Percentiles rank a stretch among this genome's conserved stretches.
Evolutionary conservation across 2,888 invertebrate species (phyloP).

Genomic region (Nebria brevicollis): DNA sequence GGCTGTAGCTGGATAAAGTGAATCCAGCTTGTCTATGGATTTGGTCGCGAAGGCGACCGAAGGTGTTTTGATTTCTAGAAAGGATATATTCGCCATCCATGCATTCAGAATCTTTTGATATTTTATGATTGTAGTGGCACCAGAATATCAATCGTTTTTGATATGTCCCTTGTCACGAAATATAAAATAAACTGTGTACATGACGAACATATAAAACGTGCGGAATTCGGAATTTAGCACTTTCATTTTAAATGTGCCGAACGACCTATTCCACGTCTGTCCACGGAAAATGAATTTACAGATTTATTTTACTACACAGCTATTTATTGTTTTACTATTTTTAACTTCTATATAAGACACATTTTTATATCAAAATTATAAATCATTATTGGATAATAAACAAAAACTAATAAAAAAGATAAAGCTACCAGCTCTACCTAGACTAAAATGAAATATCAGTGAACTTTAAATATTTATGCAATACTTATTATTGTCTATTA

Average conservation of each 20-base stretch:
- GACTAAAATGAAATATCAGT: too few relatives aligned
- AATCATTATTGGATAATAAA: too few relatives aligned
- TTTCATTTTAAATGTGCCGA: neutral
- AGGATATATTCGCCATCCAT: neutral
- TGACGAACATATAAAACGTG: neutral
- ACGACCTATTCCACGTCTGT: neutral
- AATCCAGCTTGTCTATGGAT: neutral
- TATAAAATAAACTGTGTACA: neutral
- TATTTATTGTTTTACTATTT: neutral
- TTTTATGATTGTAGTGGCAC: slow-evolving; percentile 6
- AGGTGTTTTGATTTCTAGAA: neutral
- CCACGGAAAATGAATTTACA: neutral
- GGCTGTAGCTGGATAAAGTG: neutral
- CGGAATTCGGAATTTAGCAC: neutral
- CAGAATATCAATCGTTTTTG: slow-evolving; percentile 19
- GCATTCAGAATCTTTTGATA: slow-evolving; percentile 8
- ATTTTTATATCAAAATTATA: too few relatives aligned
- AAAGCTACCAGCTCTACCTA: too few relatives aligned
- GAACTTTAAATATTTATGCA: too few relatives aligned
- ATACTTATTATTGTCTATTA: too few relatives aligned
- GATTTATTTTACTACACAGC: neutral
- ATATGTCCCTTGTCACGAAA: neutral
- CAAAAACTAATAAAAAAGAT: too few relatives aligned
- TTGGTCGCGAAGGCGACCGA: neutral
- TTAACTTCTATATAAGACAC: too few relatives aligned